Conservation (phyloP, 2,797 vertebrate species). For the Micromesistius poutassou region DNA sequence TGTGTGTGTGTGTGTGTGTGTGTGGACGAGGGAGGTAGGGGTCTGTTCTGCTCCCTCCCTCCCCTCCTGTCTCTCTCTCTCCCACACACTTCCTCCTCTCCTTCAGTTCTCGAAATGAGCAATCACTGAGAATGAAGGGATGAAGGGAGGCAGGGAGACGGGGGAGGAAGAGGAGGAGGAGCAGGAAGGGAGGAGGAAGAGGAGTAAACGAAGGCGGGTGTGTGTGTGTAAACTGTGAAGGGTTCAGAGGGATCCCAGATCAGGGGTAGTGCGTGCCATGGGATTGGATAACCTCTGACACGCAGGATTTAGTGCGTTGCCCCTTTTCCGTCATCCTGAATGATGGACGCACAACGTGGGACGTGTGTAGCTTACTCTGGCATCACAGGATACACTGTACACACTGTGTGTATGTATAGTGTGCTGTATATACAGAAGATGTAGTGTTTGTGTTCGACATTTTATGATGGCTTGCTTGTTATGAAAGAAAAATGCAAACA, state of each 20-base stretch:
- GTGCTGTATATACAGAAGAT: too few species aligned
- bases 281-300: conserved; percentile 73
- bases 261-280: conserved; percentile 59
- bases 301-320: conserved; percentile 27
- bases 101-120: conserved; percentile 80
- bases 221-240: conserved; percentile 50
- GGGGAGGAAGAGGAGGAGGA: conserved; percentile 54
- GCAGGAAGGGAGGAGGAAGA: conserved; percentile 49
- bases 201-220: conserved; percentile 55
- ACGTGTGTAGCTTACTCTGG: not conserved
- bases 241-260: conserved; percentile 57
- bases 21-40: too few species aligned
- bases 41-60: conserved; percentile 16
- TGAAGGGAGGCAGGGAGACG: conserved; percentile 62
- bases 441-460: too few species aligned
- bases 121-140: conserved; percentile 76
- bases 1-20: too few species aligned
- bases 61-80: conserved; percentile 14
- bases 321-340: conserved; percentile 55
- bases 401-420: too few species aligned
- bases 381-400: not conserved
- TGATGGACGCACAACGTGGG: conserved; percentile 42
- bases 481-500: too few species aligned
- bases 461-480: too few species aligned
- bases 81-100: conserved; percentile 35